These are phyloP conservation scores for Mythimna loreyi DNA, from an alignment of 2,888 invertebrate genomes.

Conservation along the genomic window DNA sequence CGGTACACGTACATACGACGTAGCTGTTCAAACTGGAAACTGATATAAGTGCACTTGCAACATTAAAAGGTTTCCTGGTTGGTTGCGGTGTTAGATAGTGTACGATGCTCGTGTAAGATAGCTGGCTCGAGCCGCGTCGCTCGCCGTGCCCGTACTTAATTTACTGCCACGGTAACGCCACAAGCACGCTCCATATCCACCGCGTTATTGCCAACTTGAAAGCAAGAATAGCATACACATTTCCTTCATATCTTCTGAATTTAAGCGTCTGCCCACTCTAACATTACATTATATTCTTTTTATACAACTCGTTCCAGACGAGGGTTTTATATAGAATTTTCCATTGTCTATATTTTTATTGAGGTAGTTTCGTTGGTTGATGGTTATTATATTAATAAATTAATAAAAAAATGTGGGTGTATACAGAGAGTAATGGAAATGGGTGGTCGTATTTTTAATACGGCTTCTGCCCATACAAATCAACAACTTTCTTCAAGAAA, in stretches of 20 bases:
- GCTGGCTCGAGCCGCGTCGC: conserved; percentile 79
- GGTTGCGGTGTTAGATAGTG: conserved; percentile 73
- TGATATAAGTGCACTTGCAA: conserved; percentile 73
- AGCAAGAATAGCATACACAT: conserved; percentile 88
- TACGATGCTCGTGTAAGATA: conserved; percentile 79
- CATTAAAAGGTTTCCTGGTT: conserved; percentile 74
- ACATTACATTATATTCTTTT: conserved; percentile 80
- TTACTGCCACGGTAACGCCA: conserved; percentile 89
- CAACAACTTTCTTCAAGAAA: too few species aligned
- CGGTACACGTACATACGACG: conserved; percentile 43
- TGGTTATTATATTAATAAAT: conserved; percentile 30
- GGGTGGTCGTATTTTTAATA: too few species aligned
- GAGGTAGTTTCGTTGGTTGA: conserved; percentile 33
- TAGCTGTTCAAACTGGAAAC: conserved; percentile 69
- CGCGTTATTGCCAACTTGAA: conserved; percentile 90
- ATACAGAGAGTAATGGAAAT: not conserved
- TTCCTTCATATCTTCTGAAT: conserved; percentile 87
- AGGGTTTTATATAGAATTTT: conserved; percentile 67
- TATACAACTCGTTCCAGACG: conserved; percentile 70
- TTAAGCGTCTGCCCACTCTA: conserved; percentile 83
- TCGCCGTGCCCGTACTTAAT: conserved; percentile 83
- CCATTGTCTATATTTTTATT: conserved; percentile 61
- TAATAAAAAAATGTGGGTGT: conserved; percentile 15
- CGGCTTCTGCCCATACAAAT: too few species aligned
- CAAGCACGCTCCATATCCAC: conserved; percentile 88